Conservation (phyloP, 2,888 invertebrate genomes). For the Ormyrus pomaceus region DNA sequence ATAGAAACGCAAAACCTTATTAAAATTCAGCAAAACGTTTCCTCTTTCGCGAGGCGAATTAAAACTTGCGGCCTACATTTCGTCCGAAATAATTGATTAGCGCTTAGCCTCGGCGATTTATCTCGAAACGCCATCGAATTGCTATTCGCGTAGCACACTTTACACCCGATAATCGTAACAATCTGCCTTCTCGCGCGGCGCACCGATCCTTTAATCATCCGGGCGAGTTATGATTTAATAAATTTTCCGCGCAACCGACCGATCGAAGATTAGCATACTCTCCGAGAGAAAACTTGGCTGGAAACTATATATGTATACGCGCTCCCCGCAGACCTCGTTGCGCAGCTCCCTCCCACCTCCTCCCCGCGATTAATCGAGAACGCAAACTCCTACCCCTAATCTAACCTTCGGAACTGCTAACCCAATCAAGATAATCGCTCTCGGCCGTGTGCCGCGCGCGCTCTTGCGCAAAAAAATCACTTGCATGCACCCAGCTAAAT, state of each 20-base stretch:
- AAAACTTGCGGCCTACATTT: not conserved
- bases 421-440: slow-evolving; percentile 30
- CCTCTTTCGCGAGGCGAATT: no score
- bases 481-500: no score
- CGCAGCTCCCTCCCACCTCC: no score
- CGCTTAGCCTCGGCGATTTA: slow-evolving; percentile 29
- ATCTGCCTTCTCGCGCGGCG: slow-evolving; percentile 1
- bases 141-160: not conserved
- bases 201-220: slow-evolving; percentile 8
- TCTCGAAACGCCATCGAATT: slow-evolving; percentile 24
- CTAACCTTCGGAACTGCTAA: slow-evolving; percentile 21
- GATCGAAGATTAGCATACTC: no score
- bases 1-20: no score
- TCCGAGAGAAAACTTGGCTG: no score
- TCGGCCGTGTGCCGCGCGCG: no score
- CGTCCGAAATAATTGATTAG: slow-evolving; percentile 15
- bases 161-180: not conserved
- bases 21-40: no score
- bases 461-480: no score
- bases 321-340: no score
- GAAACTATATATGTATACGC: no score
- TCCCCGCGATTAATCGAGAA: not conserved
- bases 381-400: not conserved
- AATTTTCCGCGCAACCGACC: not conserved
- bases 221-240: slow-evolving; percentile 18